Conservation (phyloP, 2,888 invertebrate species). For the Sclerodermus sp. region DNA sequence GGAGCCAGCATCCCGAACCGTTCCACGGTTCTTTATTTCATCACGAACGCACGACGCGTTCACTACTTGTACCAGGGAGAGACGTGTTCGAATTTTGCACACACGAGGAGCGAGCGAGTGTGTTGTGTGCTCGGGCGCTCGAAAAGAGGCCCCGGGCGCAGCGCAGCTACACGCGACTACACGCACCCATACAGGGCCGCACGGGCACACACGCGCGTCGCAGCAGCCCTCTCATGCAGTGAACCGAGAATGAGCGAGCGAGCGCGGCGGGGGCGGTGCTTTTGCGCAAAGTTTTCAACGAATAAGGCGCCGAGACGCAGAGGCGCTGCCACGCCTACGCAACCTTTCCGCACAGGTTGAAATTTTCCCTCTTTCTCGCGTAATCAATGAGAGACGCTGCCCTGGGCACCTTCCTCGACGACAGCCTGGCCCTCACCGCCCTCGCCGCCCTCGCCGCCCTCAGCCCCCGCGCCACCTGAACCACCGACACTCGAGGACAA, state of each 20-base stretch:
- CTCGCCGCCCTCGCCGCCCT: neutral
- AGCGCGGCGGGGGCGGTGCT: conserved; percentile 38
- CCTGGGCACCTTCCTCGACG: neutral
- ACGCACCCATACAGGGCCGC: neutral
- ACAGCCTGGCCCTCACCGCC: neutral
- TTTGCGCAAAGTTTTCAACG: conserved; percentile 56
- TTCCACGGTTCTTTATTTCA: neutral
- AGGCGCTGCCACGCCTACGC: conserved; percentile 56
- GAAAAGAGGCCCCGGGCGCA: neutral
- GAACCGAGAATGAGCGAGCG: neutral
- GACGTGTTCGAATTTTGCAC: neutral
- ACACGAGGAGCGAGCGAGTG: conserved; percentile 8
- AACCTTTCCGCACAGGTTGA: conserved; percentile 43
- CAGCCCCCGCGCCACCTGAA: neutral
- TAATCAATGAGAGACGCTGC: conserved; percentile 51
- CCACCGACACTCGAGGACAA: too few relatives aligned
- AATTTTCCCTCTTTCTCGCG: conserved; percentile 57
- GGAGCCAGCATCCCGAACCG: conserved; percentile 8
- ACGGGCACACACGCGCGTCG: neutral
- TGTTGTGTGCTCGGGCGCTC: too few relatives aligned
- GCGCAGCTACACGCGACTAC: neutral
- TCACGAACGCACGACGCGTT: conserved; percentile 16
- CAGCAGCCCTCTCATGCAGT: neutral
- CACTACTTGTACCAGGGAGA: neutral
- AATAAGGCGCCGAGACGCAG: conserved; percentile 54